phyloP scores from a whole-genome alignment of 2,888 invertebrate species.

The Luperina testacea region DNA sequence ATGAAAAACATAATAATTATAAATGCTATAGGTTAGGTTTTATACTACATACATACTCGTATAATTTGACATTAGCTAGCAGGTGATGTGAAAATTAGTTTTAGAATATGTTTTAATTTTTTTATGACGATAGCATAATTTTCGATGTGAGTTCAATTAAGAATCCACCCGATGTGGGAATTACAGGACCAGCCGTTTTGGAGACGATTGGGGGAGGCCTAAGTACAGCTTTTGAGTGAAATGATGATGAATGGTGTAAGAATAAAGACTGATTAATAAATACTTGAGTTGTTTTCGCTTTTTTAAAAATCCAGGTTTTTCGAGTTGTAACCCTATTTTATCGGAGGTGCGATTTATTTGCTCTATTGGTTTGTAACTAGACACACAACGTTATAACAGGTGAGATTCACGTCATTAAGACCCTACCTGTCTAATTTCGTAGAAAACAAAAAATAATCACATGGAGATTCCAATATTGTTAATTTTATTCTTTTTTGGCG shows the following conservation, averaged over 20 bases:
- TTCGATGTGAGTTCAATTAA: background rate
- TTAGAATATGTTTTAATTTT: background rate
- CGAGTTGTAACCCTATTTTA: too few species aligned
- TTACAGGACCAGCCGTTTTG: background rate
- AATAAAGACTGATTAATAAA: too few species aligned
- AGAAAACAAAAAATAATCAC: background rate
- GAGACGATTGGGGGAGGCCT: too few species aligned
- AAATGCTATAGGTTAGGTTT: too few species aligned
- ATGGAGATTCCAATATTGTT: background rate
- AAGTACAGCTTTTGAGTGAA: background rate
- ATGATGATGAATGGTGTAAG: too few species aligned
- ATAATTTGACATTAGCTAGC: too few species aligned
- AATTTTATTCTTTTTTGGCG: background rate
- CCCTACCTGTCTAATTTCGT: background rate
- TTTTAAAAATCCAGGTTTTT: too few species aligned
- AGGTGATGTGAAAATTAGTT: background rate
- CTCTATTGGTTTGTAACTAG: conserved; percentile 1
- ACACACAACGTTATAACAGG: background rate
- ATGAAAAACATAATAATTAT: too few species aligned
- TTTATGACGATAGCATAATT: background rate
- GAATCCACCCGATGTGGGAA: background rate
- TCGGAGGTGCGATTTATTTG: background rate
- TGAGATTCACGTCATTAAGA: conserved; percentile 17
- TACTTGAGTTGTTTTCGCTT: too few species aligned
- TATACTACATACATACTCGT: too few species aligned